Percentiles rank a stretch among this genome's conserved stretches.
These are phyloP conservation scores for Rhingia campestris DNA, from an alignment of 2,888 invertebrate species.

Conservation along the genomic window DNA sequence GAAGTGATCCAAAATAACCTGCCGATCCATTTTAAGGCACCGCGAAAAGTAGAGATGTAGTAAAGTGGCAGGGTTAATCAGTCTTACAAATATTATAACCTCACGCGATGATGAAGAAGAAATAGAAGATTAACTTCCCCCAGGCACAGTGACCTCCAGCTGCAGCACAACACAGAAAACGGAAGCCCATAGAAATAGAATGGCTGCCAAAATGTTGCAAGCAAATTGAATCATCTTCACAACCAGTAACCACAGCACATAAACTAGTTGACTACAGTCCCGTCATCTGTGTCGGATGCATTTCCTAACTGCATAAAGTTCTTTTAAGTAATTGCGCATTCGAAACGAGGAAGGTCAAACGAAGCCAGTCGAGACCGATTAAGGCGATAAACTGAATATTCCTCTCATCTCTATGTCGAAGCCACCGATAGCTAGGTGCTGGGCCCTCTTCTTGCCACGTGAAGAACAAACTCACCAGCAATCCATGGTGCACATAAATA, in stretches of 20 bases:
- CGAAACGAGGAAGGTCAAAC: conserved; percentile 69
- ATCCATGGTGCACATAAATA: conserved; percentile 39
- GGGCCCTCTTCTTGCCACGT: conserved; percentile 26
- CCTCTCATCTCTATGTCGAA: conserved; percentile 27
- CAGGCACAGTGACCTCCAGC: too few relatives aligned
- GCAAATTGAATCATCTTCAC: conserved; percentile 33
- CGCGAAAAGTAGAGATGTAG: too few relatives aligned
- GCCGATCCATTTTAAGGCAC: too few relatives aligned
- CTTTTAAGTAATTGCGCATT: conserved; percentile 50
- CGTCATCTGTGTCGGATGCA: conserved; percentile 63
- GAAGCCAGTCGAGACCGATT: conserved; percentile 69
- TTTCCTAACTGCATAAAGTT: conserved; percentile 50
- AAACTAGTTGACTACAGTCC: conserved; percentile 35
- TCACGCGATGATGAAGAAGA: too few relatives aligned
- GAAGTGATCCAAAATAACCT: too few relatives aligned
- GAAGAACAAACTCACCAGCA: conserved; percentile 42
- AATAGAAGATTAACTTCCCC: too few relatives aligned
- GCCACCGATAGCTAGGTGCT: conserved; percentile 45
- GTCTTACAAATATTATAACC: too few relatives aligned
- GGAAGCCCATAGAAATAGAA: too few relatives aligned
- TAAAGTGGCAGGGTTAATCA: too few relatives aligned
- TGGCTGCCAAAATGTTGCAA: conserved; percentile 9
- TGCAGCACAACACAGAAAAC: too few relatives aligned
- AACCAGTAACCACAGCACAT: conserved; percentile 3
- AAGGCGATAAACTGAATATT: conserved; percentile 52